These are phyloP conservation scores for Coenonympha glycerion DNA, from an alignment of 2,888 invertebrate genomes.

Conservation along the genomic window DNA sequence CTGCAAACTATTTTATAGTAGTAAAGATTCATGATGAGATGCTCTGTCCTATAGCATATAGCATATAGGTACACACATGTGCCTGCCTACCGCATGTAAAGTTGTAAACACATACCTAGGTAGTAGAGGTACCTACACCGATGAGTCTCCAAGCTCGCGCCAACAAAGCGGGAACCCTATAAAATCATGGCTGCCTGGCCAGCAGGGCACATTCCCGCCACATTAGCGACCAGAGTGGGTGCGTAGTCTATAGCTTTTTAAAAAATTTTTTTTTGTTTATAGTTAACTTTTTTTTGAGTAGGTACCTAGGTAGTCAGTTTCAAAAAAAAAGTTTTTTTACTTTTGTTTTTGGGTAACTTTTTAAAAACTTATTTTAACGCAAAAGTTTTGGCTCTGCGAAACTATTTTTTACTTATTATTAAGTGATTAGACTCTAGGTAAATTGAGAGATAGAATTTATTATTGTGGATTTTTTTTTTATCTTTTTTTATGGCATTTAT, in stretches of 20 bases:
- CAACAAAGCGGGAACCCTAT: too few species aligned
- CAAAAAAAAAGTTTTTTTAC: neutral
- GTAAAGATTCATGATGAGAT: neutral
- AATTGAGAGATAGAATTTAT: too few species aligned
- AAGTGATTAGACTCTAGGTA: too few species aligned
- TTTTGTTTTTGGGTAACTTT: neutral
- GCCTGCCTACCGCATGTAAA: neutral
- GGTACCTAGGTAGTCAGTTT: too few species aligned
- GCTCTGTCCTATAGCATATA: neutral
- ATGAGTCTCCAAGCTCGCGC: too few species aligned
- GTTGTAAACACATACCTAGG: neutral
- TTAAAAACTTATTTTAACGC: too few species aligned
- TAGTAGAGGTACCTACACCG: neutral
- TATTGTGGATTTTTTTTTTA: too few species aligned
- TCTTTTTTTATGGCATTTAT: too few species aligned
- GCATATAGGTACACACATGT: neutral
- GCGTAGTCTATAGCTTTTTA: neutral
- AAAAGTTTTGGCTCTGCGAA: too few species aligned
- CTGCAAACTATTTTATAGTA: too few species aligned
- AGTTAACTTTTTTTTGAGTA: neutral
- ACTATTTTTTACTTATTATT: too few species aligned
- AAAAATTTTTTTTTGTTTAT: neutral
- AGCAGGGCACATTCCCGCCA: conserved; percentile 3
- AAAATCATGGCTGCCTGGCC: neutral
- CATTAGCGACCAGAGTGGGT: conserved; percentile 4